A percentile compares a stretch with the other conserved stretches of the same genome.
Evolutionary conservation across 2,888 invertebrate species (phyloP).

Genomic region (Linnaemya tessellans): DNA sequence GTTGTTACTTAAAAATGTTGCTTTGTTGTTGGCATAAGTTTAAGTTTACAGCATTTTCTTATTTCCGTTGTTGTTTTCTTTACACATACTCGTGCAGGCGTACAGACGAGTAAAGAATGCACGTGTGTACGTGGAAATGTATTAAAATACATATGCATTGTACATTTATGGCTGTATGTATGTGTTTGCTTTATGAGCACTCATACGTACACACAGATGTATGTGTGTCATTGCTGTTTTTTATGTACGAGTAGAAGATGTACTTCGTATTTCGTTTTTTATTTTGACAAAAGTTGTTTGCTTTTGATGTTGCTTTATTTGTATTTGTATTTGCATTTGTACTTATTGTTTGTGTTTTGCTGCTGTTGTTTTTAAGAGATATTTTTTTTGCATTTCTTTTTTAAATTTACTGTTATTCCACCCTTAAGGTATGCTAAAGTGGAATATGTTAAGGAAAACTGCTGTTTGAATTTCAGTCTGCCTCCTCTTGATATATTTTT

Average conservation of each 20-base stretch:
- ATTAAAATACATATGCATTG: neutral
- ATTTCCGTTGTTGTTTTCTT: conserved; percentile 21
- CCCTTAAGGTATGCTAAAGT: conserved; percentile 57
- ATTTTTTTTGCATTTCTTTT: conserved; percentile 1
- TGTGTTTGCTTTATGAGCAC: neutral
- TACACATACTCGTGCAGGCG: neutral
- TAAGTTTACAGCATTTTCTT: conserved; percentile 20
- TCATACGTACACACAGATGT: neutral
- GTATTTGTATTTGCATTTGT: conserved; percentile 28
- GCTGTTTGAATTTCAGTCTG: conserved; percentile 25
- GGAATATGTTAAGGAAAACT: conserved; percentile 56
- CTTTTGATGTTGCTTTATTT: conserved; percentile 62
- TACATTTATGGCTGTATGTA: neutral
- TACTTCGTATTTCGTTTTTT: neutral
- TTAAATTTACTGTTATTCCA: conserved; percentile 47
- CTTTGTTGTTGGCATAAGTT: conserved; percentile 33
- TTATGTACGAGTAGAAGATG: too few species aligned
- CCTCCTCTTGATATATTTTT: neutral
- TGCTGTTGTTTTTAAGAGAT: conserved; percentile 27
- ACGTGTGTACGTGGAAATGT: neutral
- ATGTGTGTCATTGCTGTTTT: conserved; percentile 10
- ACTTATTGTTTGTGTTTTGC: conserved; percentile 17
- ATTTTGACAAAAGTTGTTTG: conserved; percentile 46
- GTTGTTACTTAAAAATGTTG: conserved; percentile 34
- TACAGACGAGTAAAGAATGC: neutral